Base-by-base conservation (phyloP, 2,113 vertebrate species). In the Panurus biarmicus region DNA sequence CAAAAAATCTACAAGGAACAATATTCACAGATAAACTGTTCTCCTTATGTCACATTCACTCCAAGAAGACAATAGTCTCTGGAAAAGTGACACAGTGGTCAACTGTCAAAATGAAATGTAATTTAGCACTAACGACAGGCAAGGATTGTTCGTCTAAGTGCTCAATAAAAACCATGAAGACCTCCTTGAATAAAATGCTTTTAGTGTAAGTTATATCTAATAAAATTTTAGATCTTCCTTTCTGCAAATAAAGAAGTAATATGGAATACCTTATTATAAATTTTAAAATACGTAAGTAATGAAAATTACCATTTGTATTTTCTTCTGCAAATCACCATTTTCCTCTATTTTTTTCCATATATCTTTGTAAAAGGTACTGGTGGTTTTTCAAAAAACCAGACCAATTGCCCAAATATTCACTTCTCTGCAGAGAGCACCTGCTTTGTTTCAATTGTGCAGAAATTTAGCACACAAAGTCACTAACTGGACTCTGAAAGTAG, bases 51-150 rank as follows among this genome's bases (percentile, higher is more conserved):
- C 88, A 97, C 65, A 90, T 66, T 78, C 50, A 69, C 45, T 97
- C 47, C 36, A 70, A 85, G 82, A 96, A 92, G 40, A 97, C 97
- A 98, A 97, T 36, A 88, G 82, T 89, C 71, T 87, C 83, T 84
- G 42, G 51, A 95, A 96, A 86, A 81, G 50, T 93, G 78, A 92
- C 76, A 90, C 67, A 28, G 91, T 95, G 91, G 95, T 97, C 95
- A 92, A 87, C 87, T 94, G 86, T 95, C 96, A 96, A 94, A 96
- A 66, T 58, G 48, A 96, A 97, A 96, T 94, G 94, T 94, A 96
- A 95, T 97, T 97, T 95, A 95, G 77, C 84, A 78, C 40, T 91
- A 94, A 96, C 82, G 96, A 92, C 76, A 93, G 94, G 84, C 33
- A 96, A 89, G 60, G 61, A 67, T 86, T 87, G 79, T 95, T 93